Evolutionary conservation across 2,888 invertebrate species (phyloP), one percentile per base, ranked within the genome.

Genomic region (Aleiodes leptofemur): DNA sequence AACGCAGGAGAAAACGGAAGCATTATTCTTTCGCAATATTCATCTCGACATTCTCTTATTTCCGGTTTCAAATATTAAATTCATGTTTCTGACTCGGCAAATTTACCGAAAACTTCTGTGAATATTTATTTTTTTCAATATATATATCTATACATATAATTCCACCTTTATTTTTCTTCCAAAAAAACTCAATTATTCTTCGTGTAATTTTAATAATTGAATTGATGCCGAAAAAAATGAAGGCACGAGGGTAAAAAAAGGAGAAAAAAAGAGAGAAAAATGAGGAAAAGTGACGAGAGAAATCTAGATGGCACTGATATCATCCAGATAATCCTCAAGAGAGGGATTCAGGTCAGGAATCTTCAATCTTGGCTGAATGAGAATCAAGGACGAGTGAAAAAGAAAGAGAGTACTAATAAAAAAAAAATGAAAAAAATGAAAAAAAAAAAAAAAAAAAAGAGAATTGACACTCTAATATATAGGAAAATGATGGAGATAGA

Each of bases 271-370:
- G 74, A 55, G 68, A 72, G 74, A 71, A 73, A 76, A 70, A 76
- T 57, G 68, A 56, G 72, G 73, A 72, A 73, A 74, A 73, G 76
- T 76, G 53, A 74, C 66, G n/a, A 76, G 77, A 80, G 80, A 81
- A 79, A 76, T 78, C 77, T 79, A 80, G 70, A 82, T 80, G 80
- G 75, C 78, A 81, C 84, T 84, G 84, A 85, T 85, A 85, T 85
- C 82, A 83, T 82, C 80, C 81, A 83, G 83, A 86, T 84, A 83
- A 85, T 85, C 84, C 82, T 82, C 68, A 72, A 72, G 77, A 75
- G 77, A 77, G 34, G 34, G 83, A 84, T 84, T 83, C 78, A 74
- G 83, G 84, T 83, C 84, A 81, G 82, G 80, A 82, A 84, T 85
- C 83, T 83, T 84, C 82, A 85, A 85, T 85, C 83, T 82, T 79